Base-by-base conservation (phyloP, 2,888 invertebrate genomes). In the Formica aserva region DNA sequence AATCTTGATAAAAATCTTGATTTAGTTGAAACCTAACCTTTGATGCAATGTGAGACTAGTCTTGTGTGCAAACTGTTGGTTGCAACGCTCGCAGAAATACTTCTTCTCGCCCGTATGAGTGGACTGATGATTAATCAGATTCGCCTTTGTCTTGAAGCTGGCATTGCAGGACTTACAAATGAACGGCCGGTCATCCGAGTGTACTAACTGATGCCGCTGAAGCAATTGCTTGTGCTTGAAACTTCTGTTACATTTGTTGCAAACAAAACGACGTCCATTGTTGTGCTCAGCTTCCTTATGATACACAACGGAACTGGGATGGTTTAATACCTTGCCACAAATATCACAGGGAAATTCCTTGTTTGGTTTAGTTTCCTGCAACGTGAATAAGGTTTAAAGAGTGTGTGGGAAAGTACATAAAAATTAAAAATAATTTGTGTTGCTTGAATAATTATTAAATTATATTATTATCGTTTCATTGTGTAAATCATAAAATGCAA, bases 11-110 rank as follows among this genome's bases (percentile, higher is more conserved):
- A 52, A 71, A 71, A 5, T 32, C 13, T 48, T 71, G 45, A 67
- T 67, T 32, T n/a, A 52, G n/a, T 52, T n/a, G 57, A n/a, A 55
- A 71, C 60, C 32, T 91, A 93, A 95, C 92, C 95, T 94, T 82
- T 97, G 96, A 92, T 98, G 98, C 72, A 97, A 94, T 5, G 96
- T 97, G 60, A 98, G 95, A 85, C 97, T 97, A 0, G 97, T 97
- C 94, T 97, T 97, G 93, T 97, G 97, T 11, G 97, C 96, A 93
- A 98, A 98, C 89, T 96, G 96, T 91, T 97, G 97, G 52, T 96
- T 96, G 94, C 98, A 98, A 55, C 96, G 95, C 83, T 96, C 96
- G 91, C 97, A 97, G 8, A 95, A 95, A 94, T 96, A 97, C 92
- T 96, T 96, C 94, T 97, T 97, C 72, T 97, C 96, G 0, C 97